phyloP scores from a whole-genome alignment of 2,888 invertebrate genomes.

The Chloroclysta siterata region DNA sequence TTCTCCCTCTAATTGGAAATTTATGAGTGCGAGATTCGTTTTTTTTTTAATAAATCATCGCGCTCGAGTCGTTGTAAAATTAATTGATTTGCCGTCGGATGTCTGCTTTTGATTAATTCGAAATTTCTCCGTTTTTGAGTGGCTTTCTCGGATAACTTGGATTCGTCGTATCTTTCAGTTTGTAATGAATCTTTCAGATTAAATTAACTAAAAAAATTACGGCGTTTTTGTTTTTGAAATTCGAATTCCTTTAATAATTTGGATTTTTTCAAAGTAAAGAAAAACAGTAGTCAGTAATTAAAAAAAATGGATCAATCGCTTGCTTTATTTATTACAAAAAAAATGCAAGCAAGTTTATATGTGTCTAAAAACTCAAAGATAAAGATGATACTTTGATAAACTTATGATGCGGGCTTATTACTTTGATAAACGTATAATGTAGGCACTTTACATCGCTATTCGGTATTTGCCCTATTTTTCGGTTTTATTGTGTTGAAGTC shows the following conservation, averaged over 20 bases:
- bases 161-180: constrained; percentile 6
- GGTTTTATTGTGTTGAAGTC: no score
- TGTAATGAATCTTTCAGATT: not conserved
- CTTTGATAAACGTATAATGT: no score
- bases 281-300: no score
- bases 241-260: not conserved
- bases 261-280: no score
- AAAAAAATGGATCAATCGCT: no score
- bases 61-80: constrained; percentile 17
- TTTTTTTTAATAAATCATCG: constrained; percentile 18
- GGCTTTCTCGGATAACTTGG: constrained; percentile 18
- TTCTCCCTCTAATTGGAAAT: constrained; percentile 39
- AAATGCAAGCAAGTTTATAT: no score
- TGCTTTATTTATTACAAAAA: no score
- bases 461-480: no score
- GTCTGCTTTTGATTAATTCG: constrained; percentile 29
- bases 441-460: no score
- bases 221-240: not conserved
- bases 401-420: no score
- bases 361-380: no score
- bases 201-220: not conserved
- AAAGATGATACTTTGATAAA: no score
- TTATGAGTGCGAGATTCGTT: constrained; percentile 30
- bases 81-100: constrained; percentile 26
- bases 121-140: constrained; percentile 25